phyloP scores from a whole-genome alignment of 2,797 vertebrate species.

The Ctenosaura bakeri region DNA sequence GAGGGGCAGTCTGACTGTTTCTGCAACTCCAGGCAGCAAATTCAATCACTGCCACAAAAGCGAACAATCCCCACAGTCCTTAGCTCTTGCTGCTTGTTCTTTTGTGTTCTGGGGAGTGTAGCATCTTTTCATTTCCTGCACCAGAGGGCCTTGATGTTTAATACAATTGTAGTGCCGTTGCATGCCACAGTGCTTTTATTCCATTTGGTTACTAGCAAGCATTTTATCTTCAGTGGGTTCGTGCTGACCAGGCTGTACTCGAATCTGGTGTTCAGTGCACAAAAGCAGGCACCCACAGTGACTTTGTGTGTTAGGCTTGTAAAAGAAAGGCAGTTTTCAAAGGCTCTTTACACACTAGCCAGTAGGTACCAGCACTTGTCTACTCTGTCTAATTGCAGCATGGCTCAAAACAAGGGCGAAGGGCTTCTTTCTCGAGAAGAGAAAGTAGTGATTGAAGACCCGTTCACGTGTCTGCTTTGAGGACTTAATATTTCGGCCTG shows the following conservation, averaged over 20 bases:
- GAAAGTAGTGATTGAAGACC: not conserved
- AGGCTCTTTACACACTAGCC: not conserved
- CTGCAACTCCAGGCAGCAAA: slow-evolving; percentile 28
- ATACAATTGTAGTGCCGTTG: not conserved
- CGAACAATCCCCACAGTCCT: slow-evolving; percentile 1
- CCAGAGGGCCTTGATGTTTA: slow-evolving; percentile 28
- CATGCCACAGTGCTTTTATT: slow-evolving; percentile 37
- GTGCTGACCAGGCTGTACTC: not conserved
- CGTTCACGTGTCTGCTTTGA: not conserved
- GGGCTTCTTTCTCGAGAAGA: not conserved
- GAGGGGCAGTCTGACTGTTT: slow-evolving; percentile 15
- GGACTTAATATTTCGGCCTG: not conserved
- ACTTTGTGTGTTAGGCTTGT: slow-evolving; percentile 14
- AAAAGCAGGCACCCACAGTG: not conserved
- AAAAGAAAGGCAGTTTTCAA: not conserved
- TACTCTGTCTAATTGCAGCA: rapidly evolving
- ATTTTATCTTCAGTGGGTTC: slow-evolving; percentile 24
- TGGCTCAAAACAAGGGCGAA: not conserved
- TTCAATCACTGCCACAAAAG: slow-evolving; percentile 33
- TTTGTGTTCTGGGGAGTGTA: slow-evolving; percentile 29
- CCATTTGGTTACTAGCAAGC: slow-evolving; percentile 10
- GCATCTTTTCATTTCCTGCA: slow-evolving; percentile 20
- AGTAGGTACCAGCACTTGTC: not conserved
- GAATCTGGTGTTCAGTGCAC: slow-evolving; percentile 9
- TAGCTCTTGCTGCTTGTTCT: not conserved